Evolutionary conservation across 2,113 vertebrate species (phyloP).

Genomic region (Sporophila hypoxantha): DNA sequence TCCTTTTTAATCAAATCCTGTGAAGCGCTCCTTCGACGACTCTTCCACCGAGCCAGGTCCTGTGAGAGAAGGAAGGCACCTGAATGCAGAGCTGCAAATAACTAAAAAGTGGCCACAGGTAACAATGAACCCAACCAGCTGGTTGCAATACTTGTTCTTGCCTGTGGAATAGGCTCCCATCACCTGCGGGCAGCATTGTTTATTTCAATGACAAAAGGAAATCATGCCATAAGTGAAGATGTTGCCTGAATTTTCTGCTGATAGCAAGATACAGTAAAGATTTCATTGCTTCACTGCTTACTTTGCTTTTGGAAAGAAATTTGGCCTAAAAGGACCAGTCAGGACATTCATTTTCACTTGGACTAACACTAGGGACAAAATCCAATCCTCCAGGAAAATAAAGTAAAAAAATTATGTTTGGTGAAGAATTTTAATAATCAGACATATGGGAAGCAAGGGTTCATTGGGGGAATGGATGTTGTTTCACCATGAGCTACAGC

Average conservation of each 20-base stretch:
- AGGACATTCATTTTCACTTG: not conserved
- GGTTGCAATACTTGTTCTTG: not conserved
- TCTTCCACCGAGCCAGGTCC: slow-evolving; percentile 97
- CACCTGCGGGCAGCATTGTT: not conserved
- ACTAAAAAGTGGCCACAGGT: not conserved
- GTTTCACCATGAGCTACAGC: not conserved
- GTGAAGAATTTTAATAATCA: not conserved
- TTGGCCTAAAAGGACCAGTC: not conserved
- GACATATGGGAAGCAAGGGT: not conserved
- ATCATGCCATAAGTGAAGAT: not conserved
- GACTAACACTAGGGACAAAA: not conserved
- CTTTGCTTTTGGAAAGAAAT: not conserved
- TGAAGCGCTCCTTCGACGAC: slow-evolving; percentile 87
- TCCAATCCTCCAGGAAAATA: not conserved
- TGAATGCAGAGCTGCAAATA: not conserved
- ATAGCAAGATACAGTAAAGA: not conserved
- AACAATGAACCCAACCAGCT: not conserved
- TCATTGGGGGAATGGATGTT: not conserved
- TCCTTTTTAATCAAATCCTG: slow-evolving; percentile 97
- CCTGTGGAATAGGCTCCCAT: not conserved
- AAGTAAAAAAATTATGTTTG: not conserved
- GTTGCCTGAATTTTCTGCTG: not conserved
- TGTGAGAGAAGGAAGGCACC: not conserved
- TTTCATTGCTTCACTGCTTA: not conserved
- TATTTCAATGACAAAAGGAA: not conserved